Evolutionary conservation across 2,797 vertebrate species (phyloP).

Genomic region (Pseudocheirus occidentalis): DNA sequence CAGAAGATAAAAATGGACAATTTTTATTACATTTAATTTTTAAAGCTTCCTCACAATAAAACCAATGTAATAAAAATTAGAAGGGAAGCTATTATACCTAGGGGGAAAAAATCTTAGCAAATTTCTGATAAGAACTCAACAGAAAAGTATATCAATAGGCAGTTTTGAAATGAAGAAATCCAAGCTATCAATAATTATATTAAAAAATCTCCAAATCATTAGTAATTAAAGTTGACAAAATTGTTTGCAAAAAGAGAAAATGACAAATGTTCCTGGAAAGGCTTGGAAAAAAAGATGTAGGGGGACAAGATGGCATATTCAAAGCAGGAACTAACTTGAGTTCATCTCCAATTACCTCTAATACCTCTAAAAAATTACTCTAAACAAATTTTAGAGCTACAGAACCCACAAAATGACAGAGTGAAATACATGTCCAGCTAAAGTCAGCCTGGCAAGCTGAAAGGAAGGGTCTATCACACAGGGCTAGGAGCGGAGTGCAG

Average conservation of each 20-base stretch:
- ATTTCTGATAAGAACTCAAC: background rate
- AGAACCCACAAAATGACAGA: no score
- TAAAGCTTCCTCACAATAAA: background rate
- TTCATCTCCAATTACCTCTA: no score
- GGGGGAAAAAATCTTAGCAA: background rate
- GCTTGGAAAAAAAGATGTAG: background rate
- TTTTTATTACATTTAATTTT: background rate
- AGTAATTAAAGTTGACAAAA: background rate
- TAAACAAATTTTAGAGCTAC: no score
- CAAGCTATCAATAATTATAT: background rate
- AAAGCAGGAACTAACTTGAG: no score
- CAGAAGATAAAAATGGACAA: background rate
- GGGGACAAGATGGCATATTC: no score
- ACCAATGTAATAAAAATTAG: background rate
- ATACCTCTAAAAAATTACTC: no score
- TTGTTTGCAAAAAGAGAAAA: background rate
- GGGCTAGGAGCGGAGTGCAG: no score
- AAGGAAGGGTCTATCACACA: no score
- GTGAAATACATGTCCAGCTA: no score
- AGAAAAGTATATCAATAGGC: background rate
- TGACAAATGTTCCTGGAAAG: no score
- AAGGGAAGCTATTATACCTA: background rate
- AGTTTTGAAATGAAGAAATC: background rate
- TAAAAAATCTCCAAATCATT: background rate
- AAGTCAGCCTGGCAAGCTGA: no score